Evolutionary conservation across 1,140 invertebrate species (phyloP), one percentile per base, ranked within the genome.

Genomic region (Eriosoma lanigerum): DNA sequence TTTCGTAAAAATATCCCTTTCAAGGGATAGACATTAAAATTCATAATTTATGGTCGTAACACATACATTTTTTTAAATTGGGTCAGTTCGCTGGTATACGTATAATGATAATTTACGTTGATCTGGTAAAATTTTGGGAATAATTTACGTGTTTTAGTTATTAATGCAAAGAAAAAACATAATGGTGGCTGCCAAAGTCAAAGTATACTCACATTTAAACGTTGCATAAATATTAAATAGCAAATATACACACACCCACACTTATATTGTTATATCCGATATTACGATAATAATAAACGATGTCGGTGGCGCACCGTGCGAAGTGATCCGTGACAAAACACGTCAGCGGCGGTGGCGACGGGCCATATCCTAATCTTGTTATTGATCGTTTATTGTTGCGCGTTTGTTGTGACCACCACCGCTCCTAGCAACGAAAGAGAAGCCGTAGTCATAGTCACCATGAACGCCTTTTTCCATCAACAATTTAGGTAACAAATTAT

Each of bases 351-450:
- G 64, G 62, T 9, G 8, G 66, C 24, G 68, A 17, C 68, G 48
- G 12, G 8, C 21, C 44, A 32, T 60, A 19, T 62, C 75, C 29
- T 78, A 78, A 78, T 78, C 75, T 78, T 78, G 54, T 78, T 78
- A 78, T 78, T 78, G 75, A 78, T 78, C 75, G 75, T 78, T 78
- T 62, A 78, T 78, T 78, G 75, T 78, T 78, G 75, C 75, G 73
- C 52, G 56, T 78, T 78, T 78, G 75, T 78, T 78, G 75, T 78
- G 75, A 78, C 75, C 54, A 26, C 38, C 75, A 50, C 75, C 54
- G 75, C 75, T 78, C 75, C 75, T 78, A 78, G 75, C 75, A 78
- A 78, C 75, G 75, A 26, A 12, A 62, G 32, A 78, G 75, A 78
- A 78, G 75, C 75, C 75, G 75, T 78, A 78, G 75, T 38, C 75